phyloP scores from a whole-genome alignment of 2,888 invertebrate genomes.

The Oasisia sp. region DNA sequence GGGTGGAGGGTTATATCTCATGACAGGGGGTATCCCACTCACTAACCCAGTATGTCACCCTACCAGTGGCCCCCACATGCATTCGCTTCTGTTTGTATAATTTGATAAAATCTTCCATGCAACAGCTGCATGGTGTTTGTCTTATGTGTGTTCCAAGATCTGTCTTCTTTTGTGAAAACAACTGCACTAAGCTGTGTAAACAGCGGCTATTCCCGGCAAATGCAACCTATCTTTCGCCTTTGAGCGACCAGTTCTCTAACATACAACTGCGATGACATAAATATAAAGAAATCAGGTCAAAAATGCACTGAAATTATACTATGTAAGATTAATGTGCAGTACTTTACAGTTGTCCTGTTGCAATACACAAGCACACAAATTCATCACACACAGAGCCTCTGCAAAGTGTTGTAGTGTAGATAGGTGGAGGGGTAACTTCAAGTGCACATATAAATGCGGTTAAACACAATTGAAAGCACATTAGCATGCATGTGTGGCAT shows the following conservation, averaged over 20 bases:
- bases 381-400: neutral
- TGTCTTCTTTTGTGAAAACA: constrained; percentile 19
- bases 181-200: neutral
- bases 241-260: neutral
- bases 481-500: constrained; percentile 22
- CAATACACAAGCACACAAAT: constrained; percentile 21
- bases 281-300: neutral
- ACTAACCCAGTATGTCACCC: constrained; percentile 21
- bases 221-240: neutral
- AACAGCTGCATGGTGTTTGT: constrained; percentile 19
- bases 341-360: neutral
- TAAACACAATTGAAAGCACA: constrained; percentile 22
- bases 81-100: constrained; percentile 21
- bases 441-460: neutral
- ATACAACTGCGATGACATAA: neutral
- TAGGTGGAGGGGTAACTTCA: constrained; percentile 18
- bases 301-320: neutral
- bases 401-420: constrained; percentile 7
- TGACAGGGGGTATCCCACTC: neutral
- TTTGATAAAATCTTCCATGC: neutral
- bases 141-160: neutral
- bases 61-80: neutral
- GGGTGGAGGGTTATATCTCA: neutral
- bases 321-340: constrained; percentile 21
- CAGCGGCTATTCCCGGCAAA: neutral